These are phyloP conservation scores for Drosophila kanekoi DNA, from an alignment of 2,888 invertebrate species.

Conservation along the genomic window DNA sequence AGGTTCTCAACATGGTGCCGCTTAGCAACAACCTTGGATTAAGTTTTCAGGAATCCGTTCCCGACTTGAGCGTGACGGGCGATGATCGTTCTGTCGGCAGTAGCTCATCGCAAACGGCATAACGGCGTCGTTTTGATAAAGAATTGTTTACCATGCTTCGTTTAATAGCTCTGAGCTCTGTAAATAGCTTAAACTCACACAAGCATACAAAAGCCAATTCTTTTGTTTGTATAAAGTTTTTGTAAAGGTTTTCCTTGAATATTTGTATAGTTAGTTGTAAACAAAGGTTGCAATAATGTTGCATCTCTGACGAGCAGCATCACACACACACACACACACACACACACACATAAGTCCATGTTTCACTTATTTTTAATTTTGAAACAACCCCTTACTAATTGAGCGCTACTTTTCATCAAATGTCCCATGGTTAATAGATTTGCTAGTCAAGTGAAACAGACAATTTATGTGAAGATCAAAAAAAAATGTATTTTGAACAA, in stretches of 20 bases:
- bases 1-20: constrained; percentile 75
- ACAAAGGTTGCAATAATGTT: constrained; percentile 79
- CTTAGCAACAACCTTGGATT: constrained; percentile 70
- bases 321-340: constrained; percentile 61
- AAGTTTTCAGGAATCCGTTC: constrained; percentile 63
- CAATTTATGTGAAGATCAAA: constrained; percentile 67
- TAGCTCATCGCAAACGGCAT: constrained; percentile 72
- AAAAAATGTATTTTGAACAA: constrained; percentile 67
- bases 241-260: constrained; percentile 47
- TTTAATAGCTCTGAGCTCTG: constrained; percentile 27
- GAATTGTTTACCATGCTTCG: constrained; percentile 26
- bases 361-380: constrained; percentile 23
- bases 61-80: constrained; percentile 40
- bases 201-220: constrained; percentile 30
- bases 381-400: constrained; percentile 32
- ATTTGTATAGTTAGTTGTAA: constrained; percentile 75
- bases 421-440: constrained; percentile 64
- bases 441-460: constrained; percentile 78
- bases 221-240: constrained; percentile 50
- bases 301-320: constrained; percentile 74
- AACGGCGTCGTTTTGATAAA: constrained; percentile 31
- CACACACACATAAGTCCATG: constrained; percentile 47
- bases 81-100: constrained; percentile 64
- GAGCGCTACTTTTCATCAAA: constrained; percentile 45
- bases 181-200: constrained; percentile 42